Evolutionary conservation across 2,797 vertebrate genomes (phyloP).

Genomic region (Ceryle rudis): DNA sequence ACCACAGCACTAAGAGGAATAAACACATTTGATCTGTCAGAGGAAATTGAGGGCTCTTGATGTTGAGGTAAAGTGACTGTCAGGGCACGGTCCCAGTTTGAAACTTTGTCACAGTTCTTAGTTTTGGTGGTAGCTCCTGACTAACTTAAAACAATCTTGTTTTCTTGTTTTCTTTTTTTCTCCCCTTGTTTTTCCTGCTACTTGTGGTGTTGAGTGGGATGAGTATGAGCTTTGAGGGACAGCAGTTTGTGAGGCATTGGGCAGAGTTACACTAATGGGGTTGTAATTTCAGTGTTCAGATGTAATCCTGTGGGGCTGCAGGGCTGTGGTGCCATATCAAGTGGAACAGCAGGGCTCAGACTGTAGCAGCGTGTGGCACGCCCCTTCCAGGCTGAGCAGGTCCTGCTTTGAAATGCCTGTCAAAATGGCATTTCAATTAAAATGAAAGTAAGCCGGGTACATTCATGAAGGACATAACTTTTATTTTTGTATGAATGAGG

Average conservation of each 20-base stretch:
- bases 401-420: neutral
- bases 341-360: fast-evolving
- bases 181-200: neutral
- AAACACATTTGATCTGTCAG: neutral
- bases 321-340: fast-evolving
- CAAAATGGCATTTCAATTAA: neutral
- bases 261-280: neutral
- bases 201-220: neutral
- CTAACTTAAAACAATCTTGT: neutral
- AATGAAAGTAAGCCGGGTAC: neutral
- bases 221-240: neutral
- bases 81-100: neutral
- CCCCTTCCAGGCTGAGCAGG: neutral
- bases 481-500: neutral
- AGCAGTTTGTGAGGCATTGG: neutral
- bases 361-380: neutral
- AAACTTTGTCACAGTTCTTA: fast-evolving
- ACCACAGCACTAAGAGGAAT: neutral
- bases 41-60: neutral
- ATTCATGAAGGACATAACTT: neutral
- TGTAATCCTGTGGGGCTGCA: neutral
- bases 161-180: neutral
- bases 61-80: neutral
- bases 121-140: neutral
- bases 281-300: neutral